Evolutionary conservation across 2,797 vertebrate genomes (phyloP).

Genomic region (Eulemur mongoz): DNA sequence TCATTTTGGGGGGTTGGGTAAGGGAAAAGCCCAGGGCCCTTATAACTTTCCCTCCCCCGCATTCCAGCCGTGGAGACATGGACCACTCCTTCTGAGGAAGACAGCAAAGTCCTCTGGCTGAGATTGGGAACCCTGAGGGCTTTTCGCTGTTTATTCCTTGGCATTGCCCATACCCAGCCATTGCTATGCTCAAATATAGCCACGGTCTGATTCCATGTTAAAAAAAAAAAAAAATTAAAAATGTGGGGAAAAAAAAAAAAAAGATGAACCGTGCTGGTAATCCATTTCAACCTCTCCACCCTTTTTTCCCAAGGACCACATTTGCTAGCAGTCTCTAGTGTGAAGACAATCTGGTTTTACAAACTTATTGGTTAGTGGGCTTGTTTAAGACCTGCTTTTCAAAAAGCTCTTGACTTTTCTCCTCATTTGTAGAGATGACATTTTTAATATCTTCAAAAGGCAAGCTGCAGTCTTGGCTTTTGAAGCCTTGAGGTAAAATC

Average conservation of each 20-base stretch:
- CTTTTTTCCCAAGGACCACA: neutral
- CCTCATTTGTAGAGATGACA: constrained; percentile 32
- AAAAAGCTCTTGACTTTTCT: constrained; percentile 12
- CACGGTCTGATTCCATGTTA: neutral
- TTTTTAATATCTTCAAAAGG: constrained; percentile 22
- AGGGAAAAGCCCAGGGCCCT: neutral
- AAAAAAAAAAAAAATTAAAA: neutral
- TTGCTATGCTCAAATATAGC: neutral
- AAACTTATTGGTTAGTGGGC: neutral
- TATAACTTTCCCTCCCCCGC: neutral
- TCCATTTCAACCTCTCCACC: neutral
- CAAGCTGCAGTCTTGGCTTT: constrained; percentile 28
- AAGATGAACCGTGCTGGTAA: neutral
- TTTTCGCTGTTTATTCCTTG: neutral
- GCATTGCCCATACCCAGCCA: neutral
- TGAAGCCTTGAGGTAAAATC: constrained; percentile 41
- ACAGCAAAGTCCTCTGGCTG: neutral
- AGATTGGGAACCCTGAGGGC: neutral
- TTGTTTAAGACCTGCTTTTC: constrained; percentile 6
- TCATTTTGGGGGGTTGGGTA: neutral
- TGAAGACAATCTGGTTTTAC: neutral
- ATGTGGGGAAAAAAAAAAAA: neutral
- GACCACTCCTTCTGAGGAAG: neutral
- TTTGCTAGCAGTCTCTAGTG: neutral
- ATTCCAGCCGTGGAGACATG: neutral